Evolutionary conservation across 2,888 invertebrate species (phyloP), one percentile per base, ranked within the genome.

Genomic region (Idaea dimidiata): DNA sequence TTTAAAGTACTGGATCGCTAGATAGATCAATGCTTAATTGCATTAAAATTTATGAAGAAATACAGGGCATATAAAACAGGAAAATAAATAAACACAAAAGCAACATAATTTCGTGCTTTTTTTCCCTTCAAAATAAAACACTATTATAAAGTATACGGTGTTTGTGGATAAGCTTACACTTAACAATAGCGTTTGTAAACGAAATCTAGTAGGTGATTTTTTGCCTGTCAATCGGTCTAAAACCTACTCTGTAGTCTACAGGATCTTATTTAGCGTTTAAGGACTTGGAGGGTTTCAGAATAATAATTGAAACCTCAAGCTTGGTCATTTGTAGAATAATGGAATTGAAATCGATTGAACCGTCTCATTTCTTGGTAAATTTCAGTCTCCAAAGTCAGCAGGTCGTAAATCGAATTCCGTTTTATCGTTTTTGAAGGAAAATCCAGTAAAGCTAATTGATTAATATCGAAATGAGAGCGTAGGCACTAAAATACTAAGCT

Each of bases 331-430:
- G 62, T 33, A 10, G 6, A 43, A 43, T 43, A 43, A 43, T 43
- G 43, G 43, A 43, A 43, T 43, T 43, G 75, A 75, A 82, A 75
- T 79, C 73, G 74, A 74, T 72, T 70, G 66, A 56, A 61, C 59
- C 62, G 54, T 62, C 61, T 58, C 43, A 3, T 6, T 43, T 7
- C 14, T 24, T 24, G 24, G 24, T 24, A 24, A 10, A 43, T 14
- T 43, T 43, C 10, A 43, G 14, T 43, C 14, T 43, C 43, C 43
- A 43, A 43, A 43, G 10, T 43, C 43, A 43, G 43, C 43, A 43
- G 8, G 14, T 43, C 2, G 43, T 43, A 43, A 43, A 43, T 43
- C 14, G 43, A 43, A 43, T 43, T 8, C 8, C 8, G 10, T 33
- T 33, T 33, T 43, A 43, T 43, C 10, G 43, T 7, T 43, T 43